Percentiles rank a stretch among this genome's conserved stretches.
Evolutionary conservation across 2,797 vertebrate species (phyloP).

Genomic region (Onychomys arenicola): DNA sequence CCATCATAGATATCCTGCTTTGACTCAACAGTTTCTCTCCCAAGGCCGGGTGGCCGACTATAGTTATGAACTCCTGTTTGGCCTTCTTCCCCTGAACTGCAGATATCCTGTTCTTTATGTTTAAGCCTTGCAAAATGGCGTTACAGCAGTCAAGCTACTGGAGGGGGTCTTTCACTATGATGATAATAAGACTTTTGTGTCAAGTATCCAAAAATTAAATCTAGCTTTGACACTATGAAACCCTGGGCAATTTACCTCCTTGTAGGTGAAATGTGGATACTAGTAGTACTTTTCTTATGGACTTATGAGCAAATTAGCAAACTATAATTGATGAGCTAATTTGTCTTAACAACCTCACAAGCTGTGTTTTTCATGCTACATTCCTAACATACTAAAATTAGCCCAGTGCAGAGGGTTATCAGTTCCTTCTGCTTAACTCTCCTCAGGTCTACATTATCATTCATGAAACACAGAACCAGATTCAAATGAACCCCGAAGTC

Average conservation of each 20-base stretch:
- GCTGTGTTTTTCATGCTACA: background rate
- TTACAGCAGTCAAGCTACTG: no score
- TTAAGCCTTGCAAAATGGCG: no score
- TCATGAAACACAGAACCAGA: background rate
- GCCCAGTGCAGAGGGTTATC: background rate
- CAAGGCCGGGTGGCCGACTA: no score
- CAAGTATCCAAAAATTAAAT: slow-evolving; percentile 44
- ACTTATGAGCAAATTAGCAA: slow-evolving; percentile 33
- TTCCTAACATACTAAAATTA: slow-evolving; percentile 31
- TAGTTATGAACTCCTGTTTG: no score
- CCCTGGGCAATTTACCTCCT: background rate
- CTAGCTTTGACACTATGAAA: background rate
- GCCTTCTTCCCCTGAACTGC: no score
- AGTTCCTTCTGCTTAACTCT: background rate
- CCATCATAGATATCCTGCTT: no score
- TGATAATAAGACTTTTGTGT: background rate
- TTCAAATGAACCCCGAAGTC: background rate
- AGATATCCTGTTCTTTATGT: no score
- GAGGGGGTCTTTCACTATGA: no score
- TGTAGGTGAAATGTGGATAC: slow-evolving; percentile 17
- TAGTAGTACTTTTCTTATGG: background rate
- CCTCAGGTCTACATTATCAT: background rate
- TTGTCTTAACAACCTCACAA: slow-evolving; percentile 2
- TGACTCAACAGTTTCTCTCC: no score
- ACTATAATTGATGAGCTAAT: background rate